Percentiles rank a stretch among this genome's conserved stretches.
These are phyloP conservation scores for Amblyteles armatorius DNA, from an alignment of 2,888 invertebrate genomes.

Conservation along the genomic window DNA sequence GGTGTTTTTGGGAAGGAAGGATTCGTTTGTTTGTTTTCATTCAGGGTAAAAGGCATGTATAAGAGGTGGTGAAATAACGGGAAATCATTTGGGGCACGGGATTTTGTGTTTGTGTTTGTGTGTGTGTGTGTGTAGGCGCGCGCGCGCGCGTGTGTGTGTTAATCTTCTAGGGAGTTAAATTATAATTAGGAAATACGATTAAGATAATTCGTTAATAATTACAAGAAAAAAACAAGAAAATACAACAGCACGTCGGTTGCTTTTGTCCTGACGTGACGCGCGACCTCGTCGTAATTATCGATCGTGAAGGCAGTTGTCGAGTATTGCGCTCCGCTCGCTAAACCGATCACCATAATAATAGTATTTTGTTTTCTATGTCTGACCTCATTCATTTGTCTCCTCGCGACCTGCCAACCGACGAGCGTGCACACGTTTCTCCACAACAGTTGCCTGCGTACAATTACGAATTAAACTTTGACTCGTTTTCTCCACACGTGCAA, in stretches of 20 bases:
- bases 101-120: not conserved
- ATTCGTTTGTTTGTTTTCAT: constrained; percentile 28
- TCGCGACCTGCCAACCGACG: constrained; percentile 24
- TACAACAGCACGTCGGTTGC: constrained; percentile 77
- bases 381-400: constrained; percentile 18
- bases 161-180: constrained; percentile 81
- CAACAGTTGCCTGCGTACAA: constrained; percentile 44
- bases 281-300: constrained; percentile 53
- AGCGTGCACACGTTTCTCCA: constrained; percentile 26
- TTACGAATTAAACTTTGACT: constrained; percentile 54
- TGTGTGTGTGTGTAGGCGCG: not conserved
- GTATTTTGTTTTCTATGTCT: constrained; percentile 24
- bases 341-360: constrained; percentile 39
- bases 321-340: constrained; percentile 28
- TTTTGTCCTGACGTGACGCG: constrained; percentile 70
- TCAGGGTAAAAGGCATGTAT: constrained; percentile 5
- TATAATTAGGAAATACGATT: constrained; percentile 82
- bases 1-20: constrained; percentile 30
- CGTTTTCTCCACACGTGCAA: constrained; percentile 48
- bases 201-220: constrained; percentile 81
- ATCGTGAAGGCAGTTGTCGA: constrained; percentile 43
- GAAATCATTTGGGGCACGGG: constrained; percentile 1
- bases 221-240: constrained; percentile 81
- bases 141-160: constrained; percentile 51
- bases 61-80: not conserved